Conservation (phyloP, 2,113 vertebrate species). For the Oncorhynchus gorbuscha region DNA sequence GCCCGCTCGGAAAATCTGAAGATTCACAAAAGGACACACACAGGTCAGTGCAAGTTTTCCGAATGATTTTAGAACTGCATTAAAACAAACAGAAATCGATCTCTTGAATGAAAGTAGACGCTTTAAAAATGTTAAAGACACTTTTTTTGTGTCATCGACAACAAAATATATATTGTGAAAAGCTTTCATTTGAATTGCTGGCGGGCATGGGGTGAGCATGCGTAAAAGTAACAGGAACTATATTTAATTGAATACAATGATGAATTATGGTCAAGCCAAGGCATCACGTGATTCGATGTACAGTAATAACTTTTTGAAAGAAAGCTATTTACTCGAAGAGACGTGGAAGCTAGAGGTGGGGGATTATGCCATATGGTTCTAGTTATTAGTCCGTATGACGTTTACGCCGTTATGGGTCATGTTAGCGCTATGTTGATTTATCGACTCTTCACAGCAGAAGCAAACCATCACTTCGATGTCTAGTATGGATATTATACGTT, state of each 20-base stretch:
- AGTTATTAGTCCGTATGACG: slow-evolving; percentile 74
- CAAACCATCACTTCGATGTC: background rate
- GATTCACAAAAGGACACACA: slow-evolving; percentile 97
- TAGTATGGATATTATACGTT: background rate
- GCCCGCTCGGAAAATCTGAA: slow-evolving; percentile 96
- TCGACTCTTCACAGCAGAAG: slow-evolving; percentile 38
- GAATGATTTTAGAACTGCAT: slow-evolving; percentile 3
- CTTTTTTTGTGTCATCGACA: background rate
- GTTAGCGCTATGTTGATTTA: slow-evolving; percentile 79
- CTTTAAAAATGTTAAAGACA: background rate
- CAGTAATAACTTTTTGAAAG: slow-evolving; percentile 42
- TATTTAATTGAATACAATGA: background rate
- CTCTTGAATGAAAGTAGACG: background rate
- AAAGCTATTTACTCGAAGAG: slow-evolving; percentile 16
- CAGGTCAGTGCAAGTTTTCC: slow-evolving; percentile 81
- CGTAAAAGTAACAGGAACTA: slow-evolving; percentile 22
- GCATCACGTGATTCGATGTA: background rate
- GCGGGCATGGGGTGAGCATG: slow-evolving; percentile 1
- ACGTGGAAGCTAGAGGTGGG: slow-evolving; percentile 42
- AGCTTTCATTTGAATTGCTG: background rate
- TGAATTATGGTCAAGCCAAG: background rate
- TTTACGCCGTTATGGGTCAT: slow-evolving; percentile 72
- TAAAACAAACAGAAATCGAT: background rate
- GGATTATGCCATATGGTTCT: slow-evolving; percentile 50
- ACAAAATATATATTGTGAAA: background rate